These are phyloP conservation scores for Cyprinus carpio DNA, from an alignment of 2,113 vertebrate species.

Conservation along the genomic window DNA sequence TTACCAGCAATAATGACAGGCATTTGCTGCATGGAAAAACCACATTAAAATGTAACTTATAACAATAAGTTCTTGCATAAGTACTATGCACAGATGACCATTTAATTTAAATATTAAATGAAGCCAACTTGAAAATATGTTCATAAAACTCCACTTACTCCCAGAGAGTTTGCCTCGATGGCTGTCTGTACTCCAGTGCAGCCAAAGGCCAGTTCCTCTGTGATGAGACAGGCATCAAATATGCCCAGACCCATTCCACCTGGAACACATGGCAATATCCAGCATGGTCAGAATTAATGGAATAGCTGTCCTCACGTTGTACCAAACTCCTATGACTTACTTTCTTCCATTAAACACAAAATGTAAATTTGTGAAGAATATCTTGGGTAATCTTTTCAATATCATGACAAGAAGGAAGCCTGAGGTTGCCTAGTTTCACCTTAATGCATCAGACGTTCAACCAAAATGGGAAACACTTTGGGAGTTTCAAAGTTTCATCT, in stretches of 20 bases:
- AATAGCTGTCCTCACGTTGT: background rate
- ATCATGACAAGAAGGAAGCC: background rate
- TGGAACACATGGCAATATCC: conserved; percentile 56
- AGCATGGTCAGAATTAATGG: background rate
- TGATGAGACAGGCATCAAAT: conserved; percentile 89
- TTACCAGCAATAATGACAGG: conserved; percentile 88
- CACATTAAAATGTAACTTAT: background rate
- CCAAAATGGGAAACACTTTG: too few relatives aligned
- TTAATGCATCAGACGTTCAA: too few relatives aligned
- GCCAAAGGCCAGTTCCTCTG: conserved; percentile 88
- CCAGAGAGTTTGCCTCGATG: conserved; percentile 88
- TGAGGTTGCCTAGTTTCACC: background rate
- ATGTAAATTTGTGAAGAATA: background rate
- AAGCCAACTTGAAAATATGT: too few relatives aligned
- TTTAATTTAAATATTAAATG: background rate
- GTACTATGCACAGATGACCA: background rate
- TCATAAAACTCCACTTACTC: conserved; percentile 73
- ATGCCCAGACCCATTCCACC: conserved; percentile 86
- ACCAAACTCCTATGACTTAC: background rate
- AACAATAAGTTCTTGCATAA: background rate
- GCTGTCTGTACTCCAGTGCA: conserved; percentile 92
- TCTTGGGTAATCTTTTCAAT: background rate
- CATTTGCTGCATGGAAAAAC: conserved; percentile 81
- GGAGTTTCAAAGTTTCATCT: too few relatives aligned
- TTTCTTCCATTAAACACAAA: background rate